Base-by-base conservation (phyloP, 2,888 invertebrate genomes). In the Dolichopus griseipennis region DNA sequence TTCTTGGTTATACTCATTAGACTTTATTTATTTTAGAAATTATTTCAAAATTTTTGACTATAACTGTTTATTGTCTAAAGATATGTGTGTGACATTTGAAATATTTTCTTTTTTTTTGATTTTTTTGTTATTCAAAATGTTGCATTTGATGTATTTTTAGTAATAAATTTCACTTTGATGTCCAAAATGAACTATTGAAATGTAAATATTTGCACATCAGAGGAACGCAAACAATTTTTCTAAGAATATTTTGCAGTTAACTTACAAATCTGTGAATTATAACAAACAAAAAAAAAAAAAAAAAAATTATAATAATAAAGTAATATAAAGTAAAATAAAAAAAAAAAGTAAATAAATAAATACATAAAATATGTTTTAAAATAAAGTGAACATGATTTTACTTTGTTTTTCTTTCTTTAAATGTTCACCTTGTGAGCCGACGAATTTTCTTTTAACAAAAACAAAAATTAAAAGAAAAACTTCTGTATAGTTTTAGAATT, bases 201-300 rank as follows among this genome's bases (percentile, higher is more conserved):
- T 70, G 72, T 75, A 74, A 76, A 75, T 75, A 75, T 75, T 75
- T 75, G 74, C 75, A 74, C 71, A 73, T 73, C 73, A 73, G 70
- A 72, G 72, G 73, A 73, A 52, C 52, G 52, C 52, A 52, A 52
- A 52, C 52, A 52, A 52, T 52, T 52, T 27, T 27, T 52, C 52
- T 52, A 18, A 52, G 52, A 52, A 18, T 52, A 18, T 52, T 52
- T 52, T 52, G 52, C n/a, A 52, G 15, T 52, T 27, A 27, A 27
- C 27, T 27, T 27, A 27, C 27, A 27, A 27, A 27, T 4, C 27
- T 27, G 27, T 27, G 27, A n/a, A 15, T 6, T 52, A 52, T 18
- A 52, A 52, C 8, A 18, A 18, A 18, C 9, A 6, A 52, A 52
- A 15, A 18, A 52, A 52, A n/a, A 41, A 41, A 27, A 27, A 27